Evolutionary conservation across 2,113 vertebrate species (phyloP).

Genomic region (Murina feae): DNA sequence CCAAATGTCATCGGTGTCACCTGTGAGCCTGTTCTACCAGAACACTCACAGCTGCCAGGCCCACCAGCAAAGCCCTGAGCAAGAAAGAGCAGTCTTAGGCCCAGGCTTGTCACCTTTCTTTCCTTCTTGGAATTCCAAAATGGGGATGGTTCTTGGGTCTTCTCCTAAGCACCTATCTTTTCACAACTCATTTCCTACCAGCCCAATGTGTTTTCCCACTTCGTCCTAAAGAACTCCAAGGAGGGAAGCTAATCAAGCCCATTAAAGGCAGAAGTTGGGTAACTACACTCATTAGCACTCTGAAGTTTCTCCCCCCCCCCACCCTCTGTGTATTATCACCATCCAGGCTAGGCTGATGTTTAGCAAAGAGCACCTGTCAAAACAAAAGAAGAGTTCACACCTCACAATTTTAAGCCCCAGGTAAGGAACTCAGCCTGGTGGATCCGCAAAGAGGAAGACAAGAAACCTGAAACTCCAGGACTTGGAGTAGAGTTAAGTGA

Average conservation of each 20-base stretch:
- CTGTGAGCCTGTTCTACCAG: not conserved
- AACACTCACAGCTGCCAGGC: not conserved
- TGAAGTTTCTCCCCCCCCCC: conserved; percentile 66
- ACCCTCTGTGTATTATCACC: conserved; percentile 70
- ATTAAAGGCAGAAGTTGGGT: conserved; percentile 76
- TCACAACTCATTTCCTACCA: conserved; percentile 50
- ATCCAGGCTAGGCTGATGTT: conserved; percentile 69
- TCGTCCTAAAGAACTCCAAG: conserved; percentile 67
- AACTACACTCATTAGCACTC: conserved; percentile 76
- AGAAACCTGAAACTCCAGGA: conserved; percentile 81
- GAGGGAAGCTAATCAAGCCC: conserved; percentile 77
- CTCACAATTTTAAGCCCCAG: conserved; percentile 84
- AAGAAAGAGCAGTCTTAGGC: not conserved
- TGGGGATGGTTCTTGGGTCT: not conserved
- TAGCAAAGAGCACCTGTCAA: conserved; percentile 87
- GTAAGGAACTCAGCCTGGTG: conserved; percentile 83
- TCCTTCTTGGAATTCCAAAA: not conserved
- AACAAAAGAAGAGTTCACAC: conserved; percentile 86
- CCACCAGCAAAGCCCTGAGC: not conserved
- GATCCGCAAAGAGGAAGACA: conserved; percentile 76
- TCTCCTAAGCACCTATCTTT: conserved; percentile 32
- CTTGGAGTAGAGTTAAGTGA: conserved; percentile 82
- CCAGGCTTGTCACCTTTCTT: not conserved
- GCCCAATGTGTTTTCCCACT: conserved; percentile 72
- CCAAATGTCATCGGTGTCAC: not conserved